phyloP scores from a whole-genome alignment of 2,113 vertebrate genomes.

The Tympanuchus pallidicinctus region DNA sequence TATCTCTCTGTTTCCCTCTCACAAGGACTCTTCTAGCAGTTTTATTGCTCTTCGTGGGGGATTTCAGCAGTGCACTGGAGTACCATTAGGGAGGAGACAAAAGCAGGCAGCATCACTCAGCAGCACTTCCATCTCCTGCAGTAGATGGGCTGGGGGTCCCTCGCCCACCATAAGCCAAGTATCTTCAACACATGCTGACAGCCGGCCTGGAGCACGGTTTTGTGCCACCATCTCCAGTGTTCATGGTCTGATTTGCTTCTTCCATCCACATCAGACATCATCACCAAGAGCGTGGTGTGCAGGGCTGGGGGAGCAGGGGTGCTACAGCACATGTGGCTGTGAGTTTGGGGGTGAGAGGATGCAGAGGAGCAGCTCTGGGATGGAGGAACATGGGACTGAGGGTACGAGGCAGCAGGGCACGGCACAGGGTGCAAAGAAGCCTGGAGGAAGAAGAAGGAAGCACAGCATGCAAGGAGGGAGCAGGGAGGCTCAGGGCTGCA shows the following conservation, averaged over 20 bases:
- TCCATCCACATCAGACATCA: not conserved
- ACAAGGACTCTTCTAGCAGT: not conserved
- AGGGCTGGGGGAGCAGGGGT: not conserved
- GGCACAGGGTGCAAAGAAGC: not conserved
- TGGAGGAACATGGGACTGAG: not conserved
- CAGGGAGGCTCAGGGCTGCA: not conserved
- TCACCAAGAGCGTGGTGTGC: accelerated
- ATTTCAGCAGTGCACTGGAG: not conserved
- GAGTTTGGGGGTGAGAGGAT: not conserved
- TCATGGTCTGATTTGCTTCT: not conserved
- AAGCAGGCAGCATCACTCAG: not conserved
- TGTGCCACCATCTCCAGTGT: not conserved
- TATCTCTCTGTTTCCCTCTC: not conserved
- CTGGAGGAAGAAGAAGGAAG: not conserved
- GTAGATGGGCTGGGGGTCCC: not conserved
- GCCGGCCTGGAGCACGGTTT: not conserved
- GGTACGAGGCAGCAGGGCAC: not conserved
- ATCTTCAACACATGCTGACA: not conserved
- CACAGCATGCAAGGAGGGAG: not conserved
- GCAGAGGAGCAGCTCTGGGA: not conserved
- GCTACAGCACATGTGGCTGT: not conserved
- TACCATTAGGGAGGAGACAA: not conserved
- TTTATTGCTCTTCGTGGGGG: not conserved
- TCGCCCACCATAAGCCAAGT: not conserved
- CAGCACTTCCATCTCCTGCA: not conserved